These are phyloP conservation scores for Helogale parvula DNA, from an alignment of 2,113 vertebrate species.

Conservation along the genomic window DNA sequence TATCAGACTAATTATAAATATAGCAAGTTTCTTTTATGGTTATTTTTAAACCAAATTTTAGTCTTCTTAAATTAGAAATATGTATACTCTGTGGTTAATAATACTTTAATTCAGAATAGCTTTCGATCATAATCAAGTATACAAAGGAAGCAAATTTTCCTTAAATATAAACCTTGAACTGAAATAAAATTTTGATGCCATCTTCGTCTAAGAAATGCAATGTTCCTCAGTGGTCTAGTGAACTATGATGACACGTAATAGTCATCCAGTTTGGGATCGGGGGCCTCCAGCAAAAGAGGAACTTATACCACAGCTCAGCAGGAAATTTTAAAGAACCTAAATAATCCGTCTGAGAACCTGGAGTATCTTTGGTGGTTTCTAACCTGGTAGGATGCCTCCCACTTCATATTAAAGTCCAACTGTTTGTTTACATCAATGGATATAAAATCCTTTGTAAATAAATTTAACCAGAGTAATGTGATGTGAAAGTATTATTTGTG, in stretches of 20 bases:
- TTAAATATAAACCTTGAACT: background rate
- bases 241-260: background rate
- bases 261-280: background rate
- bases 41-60: conserved; percentile 29
- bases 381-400: background rate
- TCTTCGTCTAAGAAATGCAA: conserved; percentile 4
- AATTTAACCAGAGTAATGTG: background rate
- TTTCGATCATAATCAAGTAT: background rate
- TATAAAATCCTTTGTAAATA: no score
- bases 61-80: conserved; percentile 16
- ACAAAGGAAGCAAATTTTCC: conserved; percentile 37
- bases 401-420: background rate
- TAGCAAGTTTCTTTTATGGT: background rate
- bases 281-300: background rate
- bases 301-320: background rate
- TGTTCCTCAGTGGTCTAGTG: background rate
- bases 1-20: conserved; percentile 47
- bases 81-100: background rate
- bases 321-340: background rate
- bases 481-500: background rate
- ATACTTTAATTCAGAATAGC: conserved; percentile 30
- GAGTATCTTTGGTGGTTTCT: background rate
- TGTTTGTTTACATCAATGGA: background rate
- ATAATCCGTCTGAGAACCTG: background rate
- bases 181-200: background rate